These are phyloP conservation scores for Nemurella pictetii DNA, from an alignment of 2,888 invertebrate genomes.

Conservation along the genomic window DNA sequence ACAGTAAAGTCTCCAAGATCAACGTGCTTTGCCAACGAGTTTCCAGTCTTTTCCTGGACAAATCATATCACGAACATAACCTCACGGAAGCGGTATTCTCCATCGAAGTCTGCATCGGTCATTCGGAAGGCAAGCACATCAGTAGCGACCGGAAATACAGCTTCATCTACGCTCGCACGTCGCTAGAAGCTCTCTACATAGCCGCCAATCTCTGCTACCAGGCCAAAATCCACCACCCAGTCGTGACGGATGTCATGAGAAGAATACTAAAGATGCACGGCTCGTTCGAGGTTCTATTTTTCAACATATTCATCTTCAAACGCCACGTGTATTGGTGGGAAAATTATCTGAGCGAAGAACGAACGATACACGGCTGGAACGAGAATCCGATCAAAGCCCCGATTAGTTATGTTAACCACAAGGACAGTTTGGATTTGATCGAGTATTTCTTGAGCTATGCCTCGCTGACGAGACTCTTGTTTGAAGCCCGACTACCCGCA, in stretches of 20 bases:
- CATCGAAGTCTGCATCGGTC: neutral
- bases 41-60: neutral
- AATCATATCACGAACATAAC: neutral
- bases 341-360: neutral
- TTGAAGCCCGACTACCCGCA: neutral
- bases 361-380: neutral
- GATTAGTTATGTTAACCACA: neutral
- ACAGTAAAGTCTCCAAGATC: neutral
- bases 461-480: neutral
- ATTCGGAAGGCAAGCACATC: neutral
- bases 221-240: neutral
- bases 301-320: neutral
- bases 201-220: neutral
- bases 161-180: neutral
- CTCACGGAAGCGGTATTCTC: neutral
- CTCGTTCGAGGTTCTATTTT: neutral
- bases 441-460: neutral
- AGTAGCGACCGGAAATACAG: neutral
- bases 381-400: neutral
- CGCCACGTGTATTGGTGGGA: neutral
- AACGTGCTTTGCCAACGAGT: neutral
- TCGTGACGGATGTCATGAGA: neutral
- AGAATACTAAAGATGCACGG: neutral
- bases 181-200: neutral
- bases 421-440: neutral